These are phyloP conservation scores for Nycticorax nycticorax DNA, from an alignment of 2,113 vertebrate genomes.

Conservation along the genomic window DNA sequence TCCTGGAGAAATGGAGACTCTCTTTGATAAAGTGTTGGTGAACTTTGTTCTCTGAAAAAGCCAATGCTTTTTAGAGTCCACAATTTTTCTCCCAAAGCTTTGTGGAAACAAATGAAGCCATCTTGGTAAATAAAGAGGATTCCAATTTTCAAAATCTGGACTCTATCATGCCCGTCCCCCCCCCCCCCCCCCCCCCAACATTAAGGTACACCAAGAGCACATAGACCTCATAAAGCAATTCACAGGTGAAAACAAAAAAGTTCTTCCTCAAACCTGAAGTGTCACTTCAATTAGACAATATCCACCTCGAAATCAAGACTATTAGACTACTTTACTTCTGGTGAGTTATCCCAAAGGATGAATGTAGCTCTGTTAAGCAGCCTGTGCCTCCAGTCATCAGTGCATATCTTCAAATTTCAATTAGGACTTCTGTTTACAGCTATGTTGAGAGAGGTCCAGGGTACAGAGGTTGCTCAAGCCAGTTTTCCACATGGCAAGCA, in stretches of 20 bases:
- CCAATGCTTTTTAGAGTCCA: not conserved
- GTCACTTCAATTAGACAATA: not conserved
- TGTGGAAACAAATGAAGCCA: not conserved
- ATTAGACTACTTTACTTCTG: not conserved
- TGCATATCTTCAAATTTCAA: not conserved
- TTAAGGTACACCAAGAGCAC: not conserved
- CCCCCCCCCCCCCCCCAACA: not conserved
- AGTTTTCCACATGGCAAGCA: not conserved
- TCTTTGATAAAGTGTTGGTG: not conserved
- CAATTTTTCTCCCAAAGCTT: not conserved
- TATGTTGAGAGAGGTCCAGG: not conserved
- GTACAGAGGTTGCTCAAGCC: not conserved
- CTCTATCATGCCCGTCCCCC: not conserved
- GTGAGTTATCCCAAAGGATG: not conserved
- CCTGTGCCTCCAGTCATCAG: not conserved
- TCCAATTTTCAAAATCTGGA: not conserved
- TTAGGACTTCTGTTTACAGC: not conserved
- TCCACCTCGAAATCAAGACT: not conserved
- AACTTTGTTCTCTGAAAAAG: not conserved
- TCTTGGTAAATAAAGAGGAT: not conserved
- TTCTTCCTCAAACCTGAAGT: not conserved
- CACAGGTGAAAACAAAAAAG: not conserved
- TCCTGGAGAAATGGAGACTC: not conserved
- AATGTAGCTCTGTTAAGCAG: not conserved
- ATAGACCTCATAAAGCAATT: not conserved